Percentiles rank a stretch among this genome's conserved stretches.
phyloP scores from a whole-genome alignment of 1,140 invertebrate genomes.

The Tetragonula clypearis region DNA sequence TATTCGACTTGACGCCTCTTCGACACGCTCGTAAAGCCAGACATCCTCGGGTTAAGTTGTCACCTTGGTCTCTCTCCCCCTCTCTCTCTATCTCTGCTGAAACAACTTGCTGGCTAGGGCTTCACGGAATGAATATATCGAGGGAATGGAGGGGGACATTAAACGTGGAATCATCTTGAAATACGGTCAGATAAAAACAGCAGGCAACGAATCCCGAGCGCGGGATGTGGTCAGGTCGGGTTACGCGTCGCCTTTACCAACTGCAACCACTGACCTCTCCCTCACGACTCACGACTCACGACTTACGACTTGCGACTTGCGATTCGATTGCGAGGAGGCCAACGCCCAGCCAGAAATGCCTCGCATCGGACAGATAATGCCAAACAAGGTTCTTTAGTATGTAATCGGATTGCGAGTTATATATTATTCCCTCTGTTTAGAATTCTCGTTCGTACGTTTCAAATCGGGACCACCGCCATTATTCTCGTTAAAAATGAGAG shows the following conservation, averaged over 20 bases:
- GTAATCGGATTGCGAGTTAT: neutral
- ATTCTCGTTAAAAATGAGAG: no score
- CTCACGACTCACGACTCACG: neutral
- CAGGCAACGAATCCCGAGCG: slow-evolving; percentile 75
- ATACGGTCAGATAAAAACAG: slow-evolving; percentile 81
- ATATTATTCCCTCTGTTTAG: no score
- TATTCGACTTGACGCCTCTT: slow-evolving; percentile 43
- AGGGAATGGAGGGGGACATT: slow-evolving; percentile 59
- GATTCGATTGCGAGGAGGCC: slow-evolving; percentile 24
- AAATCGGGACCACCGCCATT: neutral
- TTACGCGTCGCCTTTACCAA: slow-evolving; percentile 76
- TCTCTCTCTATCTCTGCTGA: no score
- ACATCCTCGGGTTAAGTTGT: slow-evolving; percentile 69
- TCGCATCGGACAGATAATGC: neutral
- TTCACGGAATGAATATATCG: slow-evolving; percentile 1
- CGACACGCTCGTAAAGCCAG: slow-evolving; percentile 60
- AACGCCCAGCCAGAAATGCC: neutral
- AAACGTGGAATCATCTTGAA: slow-evolving; percentile 79
- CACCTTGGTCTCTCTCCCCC: slow-evolving; percentile 58
- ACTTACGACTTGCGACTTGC: no score
- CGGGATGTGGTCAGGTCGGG: slow-evolving; percentile 75
- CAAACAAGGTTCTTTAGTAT: neutral
- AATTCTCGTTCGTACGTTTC: neutral
- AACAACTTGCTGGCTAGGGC: slow-evolving; percentile 33
- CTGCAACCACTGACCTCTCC: slow-evolving; percentile 71